phyloP scores from a whole-genome alignment of 1,140 invertebrate genomes.

The Bilobella aurantiaca region DNA sequence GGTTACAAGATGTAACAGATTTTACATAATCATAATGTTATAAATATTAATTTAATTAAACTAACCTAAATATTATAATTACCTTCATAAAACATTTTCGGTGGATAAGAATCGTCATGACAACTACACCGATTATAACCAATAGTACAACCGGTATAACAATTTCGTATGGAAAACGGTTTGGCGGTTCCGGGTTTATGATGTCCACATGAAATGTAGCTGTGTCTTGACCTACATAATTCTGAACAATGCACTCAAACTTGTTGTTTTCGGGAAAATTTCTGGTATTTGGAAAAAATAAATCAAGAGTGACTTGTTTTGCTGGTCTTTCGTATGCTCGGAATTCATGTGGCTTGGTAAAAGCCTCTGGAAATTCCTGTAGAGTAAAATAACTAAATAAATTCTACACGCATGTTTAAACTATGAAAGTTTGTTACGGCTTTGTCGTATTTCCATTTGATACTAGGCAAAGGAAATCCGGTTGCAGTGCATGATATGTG shows the following conservation, averaged over 20 bases:
- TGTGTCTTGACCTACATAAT: neutral
- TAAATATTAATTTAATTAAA: too few species aligned
- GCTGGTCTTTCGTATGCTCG: neutral
- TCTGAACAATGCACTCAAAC: neutral
- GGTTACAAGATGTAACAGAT: too few species aligned
- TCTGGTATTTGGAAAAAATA: neutral
- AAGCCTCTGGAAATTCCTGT: neutral
- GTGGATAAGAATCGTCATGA: neutral
- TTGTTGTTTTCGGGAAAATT: neutral
- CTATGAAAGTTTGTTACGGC: neutral
- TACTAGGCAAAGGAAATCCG: neutral
- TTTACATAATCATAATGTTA: too few species aligned
- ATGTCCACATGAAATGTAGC: neutral
- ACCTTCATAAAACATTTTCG: neutral
- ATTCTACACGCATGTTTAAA: neutral
- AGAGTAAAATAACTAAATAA: neutral
- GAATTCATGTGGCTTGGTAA: neutral
- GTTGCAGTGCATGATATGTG: neutral
- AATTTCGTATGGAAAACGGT: neutral
- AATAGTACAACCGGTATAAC: neutral
- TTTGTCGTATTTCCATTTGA: neutral
- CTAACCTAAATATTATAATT: too few species aligned
- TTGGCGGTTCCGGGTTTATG: neutral
- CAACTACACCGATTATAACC: neutral
- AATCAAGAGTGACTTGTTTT: neutral